Base-by-base conservation (phyloP, 2,797 vertebrate species). In the Leuciscus waleckii region DNA sequence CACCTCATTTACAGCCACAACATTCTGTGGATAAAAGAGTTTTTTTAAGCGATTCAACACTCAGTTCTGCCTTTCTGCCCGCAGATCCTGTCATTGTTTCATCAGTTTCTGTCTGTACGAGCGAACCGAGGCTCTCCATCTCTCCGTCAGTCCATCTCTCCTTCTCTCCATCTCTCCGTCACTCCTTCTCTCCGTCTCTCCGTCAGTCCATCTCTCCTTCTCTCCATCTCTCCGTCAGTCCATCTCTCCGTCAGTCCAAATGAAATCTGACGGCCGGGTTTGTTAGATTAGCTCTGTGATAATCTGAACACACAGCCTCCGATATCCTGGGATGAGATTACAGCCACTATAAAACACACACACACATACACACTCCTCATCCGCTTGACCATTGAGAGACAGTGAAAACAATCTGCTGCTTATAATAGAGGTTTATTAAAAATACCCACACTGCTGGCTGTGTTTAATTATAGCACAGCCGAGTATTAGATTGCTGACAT, bases 211-310 rank as follows among this genome's bases (percentile, higher is more conserved):
- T 39, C 37, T 39, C 37, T 39, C 37, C 37, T 1, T 39, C 37
- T 39, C 39, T 39, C 39, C 9, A 0, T 41, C 41, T 41, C 41
- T 41, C 41, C 9, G 0, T 41, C 9, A 2, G 2, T 43, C 41
- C 43, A 4, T 43, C 43, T 21, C 61, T 29, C 26, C 87, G 71
- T 85, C 88, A 74, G 61, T 71, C 61, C 65, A 83, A 88, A 89
- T 89, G 85, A 86, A 86, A 85, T 79, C 82, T 81, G 91, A 87
- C 83, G 82, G 84, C 84, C 37, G 65, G 37, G 73, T 88, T 87
- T 87, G 74, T 87, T 90, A 89, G 90, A 92, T 90, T 87, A 88
- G 86, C 85, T 79, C 80, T 86, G 82, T 88, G 84, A 90, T 91
- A 89, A 91, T 90, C 88, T 89, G 85, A 79, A 76, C 76, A 21